phyloP scores from a whole-genome alignment of 2,113 vertebrate species.

The Corythaeola cristata region DNA sequence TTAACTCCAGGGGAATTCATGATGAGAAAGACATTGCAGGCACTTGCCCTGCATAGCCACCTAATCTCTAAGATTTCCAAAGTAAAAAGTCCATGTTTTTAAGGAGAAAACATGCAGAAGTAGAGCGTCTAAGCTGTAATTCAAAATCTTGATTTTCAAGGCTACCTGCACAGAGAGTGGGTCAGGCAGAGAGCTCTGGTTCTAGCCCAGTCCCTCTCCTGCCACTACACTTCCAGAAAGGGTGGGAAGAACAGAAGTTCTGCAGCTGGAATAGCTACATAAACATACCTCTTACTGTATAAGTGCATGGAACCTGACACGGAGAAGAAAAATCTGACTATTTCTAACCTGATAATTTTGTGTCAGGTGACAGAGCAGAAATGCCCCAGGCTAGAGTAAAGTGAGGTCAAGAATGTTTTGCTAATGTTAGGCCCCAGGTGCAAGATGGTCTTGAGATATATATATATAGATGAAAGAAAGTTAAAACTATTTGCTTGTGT shows the following conservation, averaged over 20 bases:
- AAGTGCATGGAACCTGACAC: neutral
- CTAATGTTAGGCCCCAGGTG: neutral
- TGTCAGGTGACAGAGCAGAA: neutral
- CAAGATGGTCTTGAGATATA: neutral
- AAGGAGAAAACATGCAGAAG: neutral
- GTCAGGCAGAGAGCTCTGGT: neutral
- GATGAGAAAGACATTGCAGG: neutral
- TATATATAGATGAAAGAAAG: neutral
- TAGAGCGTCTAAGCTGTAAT: neutral
- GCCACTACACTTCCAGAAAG: neutral
- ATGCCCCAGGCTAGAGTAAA: neutral
- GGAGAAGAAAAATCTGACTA: neutral
- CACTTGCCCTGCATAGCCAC: rapidly evolving
- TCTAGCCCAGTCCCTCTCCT: neutral
- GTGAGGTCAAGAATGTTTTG: neutral
- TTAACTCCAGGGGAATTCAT: rapidly evolving
- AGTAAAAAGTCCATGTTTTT: neutral
- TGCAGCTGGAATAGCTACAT: neutral
- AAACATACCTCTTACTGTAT: neutral
- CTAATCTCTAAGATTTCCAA: neutral
- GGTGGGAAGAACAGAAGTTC: neutral
- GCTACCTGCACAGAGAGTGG: neutral
- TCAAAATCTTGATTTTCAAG: neutral
- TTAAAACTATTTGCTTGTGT: neutral
- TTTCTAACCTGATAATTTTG: neutral